A percentile compares a stretch with the other conserved stretches of the same genome.
Evolutionary conservation across 2,113 vertebrate genomes (phyloP).

Genomic region (Mustela nigripes): DNA sequence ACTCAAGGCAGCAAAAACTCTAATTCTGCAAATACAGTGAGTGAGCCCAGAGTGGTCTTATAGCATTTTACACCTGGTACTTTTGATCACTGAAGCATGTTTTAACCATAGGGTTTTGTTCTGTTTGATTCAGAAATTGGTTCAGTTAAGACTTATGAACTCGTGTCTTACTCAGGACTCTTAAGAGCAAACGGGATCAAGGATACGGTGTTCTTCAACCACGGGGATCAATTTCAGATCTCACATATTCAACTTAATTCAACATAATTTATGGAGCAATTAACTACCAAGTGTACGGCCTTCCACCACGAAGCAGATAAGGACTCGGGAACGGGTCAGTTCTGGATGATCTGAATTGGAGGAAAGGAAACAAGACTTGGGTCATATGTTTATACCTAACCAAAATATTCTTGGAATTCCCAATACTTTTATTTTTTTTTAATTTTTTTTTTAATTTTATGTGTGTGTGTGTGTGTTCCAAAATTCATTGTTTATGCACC

Average conservation of each 20-base stretch:
- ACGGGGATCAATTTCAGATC: background rate
- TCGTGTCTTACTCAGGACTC: background rate
- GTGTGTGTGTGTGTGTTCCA: too few species aligned
- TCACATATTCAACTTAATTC: background rate
- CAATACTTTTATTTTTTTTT: background rate
- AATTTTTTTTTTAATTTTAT: too few species aligned
- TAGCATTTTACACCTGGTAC: background rate
- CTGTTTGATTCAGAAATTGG: background rate
- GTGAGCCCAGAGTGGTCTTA: background rate
- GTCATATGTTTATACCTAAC: background rate
- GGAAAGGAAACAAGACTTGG: background rate
- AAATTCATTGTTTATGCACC: too few species aligned
- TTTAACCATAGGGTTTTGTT: background rate
- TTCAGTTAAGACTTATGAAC: background rate
- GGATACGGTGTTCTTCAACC: background rate
- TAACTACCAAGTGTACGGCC: accelerated
- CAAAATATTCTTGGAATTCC: background rate
- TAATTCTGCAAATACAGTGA: background rate
- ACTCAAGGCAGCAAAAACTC: background rate
- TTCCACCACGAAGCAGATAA: background rate
- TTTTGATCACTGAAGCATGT: background rate
- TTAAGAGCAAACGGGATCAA: background rate
- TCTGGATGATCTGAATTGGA: background rate
- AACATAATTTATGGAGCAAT: background rate
- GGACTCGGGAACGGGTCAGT: background rate